Evolutionary conservation across 2,113 vertebrate genomes (phyloP).

Genomic region (Pheucticus melanocephalus): DNA sequence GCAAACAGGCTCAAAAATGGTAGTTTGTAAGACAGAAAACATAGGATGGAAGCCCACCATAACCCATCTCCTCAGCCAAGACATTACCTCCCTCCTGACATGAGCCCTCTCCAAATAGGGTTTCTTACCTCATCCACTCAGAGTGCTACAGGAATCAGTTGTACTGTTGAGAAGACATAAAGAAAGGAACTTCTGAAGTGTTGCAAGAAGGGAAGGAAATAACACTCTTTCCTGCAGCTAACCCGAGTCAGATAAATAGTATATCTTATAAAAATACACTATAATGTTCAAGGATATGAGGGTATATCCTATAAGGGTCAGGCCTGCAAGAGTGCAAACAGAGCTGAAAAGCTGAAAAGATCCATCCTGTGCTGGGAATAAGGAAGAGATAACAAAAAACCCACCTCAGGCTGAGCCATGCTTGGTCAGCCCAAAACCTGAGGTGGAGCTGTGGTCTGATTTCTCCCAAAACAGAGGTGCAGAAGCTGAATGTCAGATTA

Average conservation of each 20-base stretch:
- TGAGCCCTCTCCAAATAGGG: fast-evolving
- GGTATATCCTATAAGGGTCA: not conserved
- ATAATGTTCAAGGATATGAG: not conserved
- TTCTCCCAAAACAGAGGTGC: not conserved
- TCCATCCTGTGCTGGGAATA: not conserved
- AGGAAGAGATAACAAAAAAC: not conserved
- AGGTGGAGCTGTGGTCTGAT: not conserved
- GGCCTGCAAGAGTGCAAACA: not conserved
- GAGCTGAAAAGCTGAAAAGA: not conserved
- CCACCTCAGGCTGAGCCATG: not conserved
- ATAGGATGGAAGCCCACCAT: not conserved
- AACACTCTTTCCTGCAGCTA: not conserved
- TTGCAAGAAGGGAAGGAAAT: not conserved
- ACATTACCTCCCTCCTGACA: not conserved
- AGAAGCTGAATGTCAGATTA: not conserved
- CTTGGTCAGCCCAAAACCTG: not conserved
- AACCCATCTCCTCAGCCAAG: not conserved
- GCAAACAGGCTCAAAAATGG: not conserved
- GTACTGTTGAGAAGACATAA: not conserved
- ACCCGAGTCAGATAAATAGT: not conserved
- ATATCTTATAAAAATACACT: not conserved
- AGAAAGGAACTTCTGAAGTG: not conserved
- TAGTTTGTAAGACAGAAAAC: not conserved
- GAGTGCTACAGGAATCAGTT: not conserved
- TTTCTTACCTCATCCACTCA: not conserved